Evolutionary conservation across 2,113 vertebrate genomes (phyloP), one percentile per base, ranked within the genome.

Genomic region (Rhinogobius similis): DNA sequence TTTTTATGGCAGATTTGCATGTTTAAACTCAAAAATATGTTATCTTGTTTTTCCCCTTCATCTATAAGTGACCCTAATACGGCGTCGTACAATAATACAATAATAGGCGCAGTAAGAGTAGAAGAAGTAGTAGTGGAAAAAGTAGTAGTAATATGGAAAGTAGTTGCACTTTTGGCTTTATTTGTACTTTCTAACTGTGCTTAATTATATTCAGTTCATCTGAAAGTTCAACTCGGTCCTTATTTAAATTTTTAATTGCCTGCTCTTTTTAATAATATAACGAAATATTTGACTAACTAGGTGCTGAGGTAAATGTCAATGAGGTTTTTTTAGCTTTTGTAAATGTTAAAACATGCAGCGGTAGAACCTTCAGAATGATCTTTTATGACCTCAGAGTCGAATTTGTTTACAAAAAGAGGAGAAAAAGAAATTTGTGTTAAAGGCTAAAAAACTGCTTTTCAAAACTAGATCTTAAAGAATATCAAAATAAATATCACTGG

Each of bases 341-440:
- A 38, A 61, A 61, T 61, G 58, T 38, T 61, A 61, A 61, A 32
- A 38, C 29, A 61, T 61, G 58, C 58, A 36, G 32, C 20, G 3
- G 18, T 20, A n/a, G 1, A 29, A 36, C 10, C 10, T 61, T 32
- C 58, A 36, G 29, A 61, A n/a, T 38, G 20, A 18, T 20, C 29
- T 61, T 61, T 61, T n/a, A 61, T 38, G 58, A 61, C 29, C 29
- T 3, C 27, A 38, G 8, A 61, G 38, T 11, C 10, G 1, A 61
- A 38, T 61, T 61, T n/a, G 18, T 61, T 61, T 61, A 61, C 29
- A 10, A 38, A 61, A 61, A 59, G 14, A 10, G 39, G 14, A 10
- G 11, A 12, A 59, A 20, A 59, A 7, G 11, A 38, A 36, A 3
- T n/a, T 9, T 9, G 58, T 36, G 24, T 18, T 18, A 58, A 61